These are phyloP conservation scores for Heterodera filipjevi DNA, from an alignment of 2,888 invertebrate genomes.

Conservation along the genomic window DNA sequence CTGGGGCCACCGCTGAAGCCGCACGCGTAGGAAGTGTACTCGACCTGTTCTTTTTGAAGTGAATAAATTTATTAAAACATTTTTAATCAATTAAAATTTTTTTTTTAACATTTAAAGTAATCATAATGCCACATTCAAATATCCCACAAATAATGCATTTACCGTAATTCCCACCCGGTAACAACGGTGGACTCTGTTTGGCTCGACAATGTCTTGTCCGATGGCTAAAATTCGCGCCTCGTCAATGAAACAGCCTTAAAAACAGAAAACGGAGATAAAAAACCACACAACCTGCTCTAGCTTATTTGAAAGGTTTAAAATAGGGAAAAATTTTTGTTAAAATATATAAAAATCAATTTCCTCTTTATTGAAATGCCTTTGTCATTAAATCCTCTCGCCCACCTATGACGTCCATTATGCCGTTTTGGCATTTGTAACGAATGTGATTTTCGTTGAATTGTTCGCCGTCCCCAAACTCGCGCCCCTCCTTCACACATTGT, in stretches of 20 bases:
- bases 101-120: no score
- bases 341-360: no score
- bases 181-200: constrained; percentile 42
- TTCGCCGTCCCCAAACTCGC: constrained; percentile 47
- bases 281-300: no score
- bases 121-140: no score
- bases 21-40: constrained; percentile 36
- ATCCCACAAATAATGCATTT: not conserved
- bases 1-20: constrained; percentile 37
- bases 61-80: no score
- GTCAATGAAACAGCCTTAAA: constrained; percentile 44
- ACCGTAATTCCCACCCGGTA: constrained; percentile 43
- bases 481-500: constrained; percentile 35
- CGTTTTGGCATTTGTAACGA: constrained; percentile 44
- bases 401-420: constrained; percentile 42
- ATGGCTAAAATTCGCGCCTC: constrained; percentile 40
- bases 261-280: constrained; percentile 4
- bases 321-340: no score
- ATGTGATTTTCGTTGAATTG: constrained; percentile 46
- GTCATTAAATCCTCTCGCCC: no score
- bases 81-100: no score
- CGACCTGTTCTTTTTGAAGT: constrained; percentile 13
- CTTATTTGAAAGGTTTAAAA: no score
- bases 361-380: no score
- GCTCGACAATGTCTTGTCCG: constrained; percentile 47